Conservation (phyloP, 1,140 invertebrate genomes). For the Parasteatoda tepidariorum region DNA sequence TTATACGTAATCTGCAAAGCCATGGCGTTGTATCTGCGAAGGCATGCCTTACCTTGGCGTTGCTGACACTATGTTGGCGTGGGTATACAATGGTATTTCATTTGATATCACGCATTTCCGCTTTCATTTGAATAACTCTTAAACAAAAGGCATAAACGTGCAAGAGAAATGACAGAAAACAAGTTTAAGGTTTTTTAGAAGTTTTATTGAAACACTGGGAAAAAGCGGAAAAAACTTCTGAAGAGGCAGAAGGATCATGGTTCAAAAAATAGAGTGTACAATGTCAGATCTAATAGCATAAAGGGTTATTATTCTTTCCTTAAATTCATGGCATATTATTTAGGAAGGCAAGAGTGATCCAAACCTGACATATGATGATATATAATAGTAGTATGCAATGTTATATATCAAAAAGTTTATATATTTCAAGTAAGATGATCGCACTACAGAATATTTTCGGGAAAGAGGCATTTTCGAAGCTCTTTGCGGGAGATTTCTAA, state of each 20-base stretch:
- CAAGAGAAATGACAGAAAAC: too few species aligned
- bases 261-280: conserved; percentile 60
- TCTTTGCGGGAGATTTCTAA: conserved; percentile 23
- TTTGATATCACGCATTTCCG: too few species aligned
- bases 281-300: conserved; percentile 59
- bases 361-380: conserved; percentile 53
- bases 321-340: neutral
- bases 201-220: conserved; percentile 61
- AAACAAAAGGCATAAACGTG: too few species aligned
- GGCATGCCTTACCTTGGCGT: too few species aligned
- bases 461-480: conserved; percentile 53
- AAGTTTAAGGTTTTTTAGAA: too few species aligned
- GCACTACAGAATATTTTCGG: conserved; percentile 23
- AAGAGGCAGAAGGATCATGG: conserved; percentile 58
- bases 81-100: too few species aligned
- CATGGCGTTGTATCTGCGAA: too few species aligned
- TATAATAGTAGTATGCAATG: conserved; percentile 45
- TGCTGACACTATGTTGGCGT: too few species aligned
- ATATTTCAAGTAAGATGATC: too few species aligned
- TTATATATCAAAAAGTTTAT: conserved; percentile 32
- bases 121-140: too few species aligned
- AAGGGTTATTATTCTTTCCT: conserved; percentile 18
- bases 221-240: conserved; percentile 60
- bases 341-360: conserved; percentile 58
- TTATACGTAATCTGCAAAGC: too few species aligned